Evolutionary conservation across 2,888 invertebrate genomes (phyloP).

Genomic region (Pemphredon lugubris): DNA sequence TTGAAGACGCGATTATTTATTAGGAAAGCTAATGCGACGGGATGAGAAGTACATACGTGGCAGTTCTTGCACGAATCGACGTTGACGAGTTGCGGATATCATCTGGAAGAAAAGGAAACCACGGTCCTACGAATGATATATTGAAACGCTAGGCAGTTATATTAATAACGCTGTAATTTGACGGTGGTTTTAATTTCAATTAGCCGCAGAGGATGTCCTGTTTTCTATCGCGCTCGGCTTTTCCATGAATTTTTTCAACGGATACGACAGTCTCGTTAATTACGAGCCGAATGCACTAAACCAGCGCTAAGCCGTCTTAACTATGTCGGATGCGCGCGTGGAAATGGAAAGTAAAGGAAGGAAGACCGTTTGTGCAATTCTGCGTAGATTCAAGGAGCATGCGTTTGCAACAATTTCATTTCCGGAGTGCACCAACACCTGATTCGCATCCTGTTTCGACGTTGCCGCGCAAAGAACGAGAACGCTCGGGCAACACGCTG

Average conservation of each 20-base stretch:
- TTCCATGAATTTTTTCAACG: conserved; percentile 57
- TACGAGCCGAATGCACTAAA: conserved; percentile 53
- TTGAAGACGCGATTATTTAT: too few species aligned
- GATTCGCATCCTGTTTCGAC: conserved; percentile 7
- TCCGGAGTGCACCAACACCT: conserved; percentile 49
- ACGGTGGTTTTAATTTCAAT: conserved; percentile 63
- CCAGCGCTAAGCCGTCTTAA: conserved; percentile 55
- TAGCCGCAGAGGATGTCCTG: conserved; percentile 41
- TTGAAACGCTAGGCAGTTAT: conserved; percentile 53
- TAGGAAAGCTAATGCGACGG: too few species aligned
- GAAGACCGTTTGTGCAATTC: conserved; percentile 69
- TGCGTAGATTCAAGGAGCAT: conserved; percentile 40
- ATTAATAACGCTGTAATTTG: conserved; percentile 56
- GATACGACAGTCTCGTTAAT: conserved; percentile 65
- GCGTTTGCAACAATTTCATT: conserved; percentile 64
- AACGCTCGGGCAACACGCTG: conserved; percentile 18
- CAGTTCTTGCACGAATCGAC: neutral
- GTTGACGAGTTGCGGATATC: neutral
- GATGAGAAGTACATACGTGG: too few species aligned
- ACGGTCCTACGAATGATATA: conserved; percentile 22
- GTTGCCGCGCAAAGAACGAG: conserved; percentile 12
- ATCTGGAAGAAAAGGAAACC: too few species aligned
- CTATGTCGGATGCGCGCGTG: conserved; percentile 68
- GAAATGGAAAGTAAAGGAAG: conserved; percentile 77
- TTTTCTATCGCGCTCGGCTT: conserved; percentile 16